These are phyloP conservation scores for Brachirus orientalis DNA, from an alignment of 2,113 vertebrate species.

Conservation along the genomic window DNA sequence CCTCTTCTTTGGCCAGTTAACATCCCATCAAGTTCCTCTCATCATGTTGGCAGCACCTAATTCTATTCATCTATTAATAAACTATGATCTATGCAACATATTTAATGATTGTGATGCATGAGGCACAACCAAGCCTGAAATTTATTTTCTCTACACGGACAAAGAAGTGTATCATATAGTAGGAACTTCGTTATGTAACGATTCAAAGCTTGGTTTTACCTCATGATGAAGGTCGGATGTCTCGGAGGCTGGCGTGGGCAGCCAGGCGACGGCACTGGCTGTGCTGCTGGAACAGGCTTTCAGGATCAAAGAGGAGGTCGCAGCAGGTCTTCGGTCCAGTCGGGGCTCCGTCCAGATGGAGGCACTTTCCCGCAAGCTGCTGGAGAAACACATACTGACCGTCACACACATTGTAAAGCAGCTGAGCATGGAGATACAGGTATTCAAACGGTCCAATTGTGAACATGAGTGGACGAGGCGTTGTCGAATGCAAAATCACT, in stretches of 20 bases:
- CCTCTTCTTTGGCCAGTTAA: too few species aligned
- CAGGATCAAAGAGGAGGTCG: constrained; percentile 83
- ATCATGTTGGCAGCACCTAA: too few species aligned
- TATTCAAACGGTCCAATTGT: constrained; percentile 27
- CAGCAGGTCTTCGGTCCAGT: constrained; percentile 72
- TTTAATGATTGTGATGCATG: too few species aligned
- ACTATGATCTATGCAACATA: too few species aligned
- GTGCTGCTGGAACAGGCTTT: constrained; percentile 86
- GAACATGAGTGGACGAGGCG: too few species aligned
- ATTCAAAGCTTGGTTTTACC: neutral
- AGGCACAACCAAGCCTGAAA: too few species aligned
- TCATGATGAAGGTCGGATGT: constrained; percentile 39
- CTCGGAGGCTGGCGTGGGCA: constrained; percentile 72
- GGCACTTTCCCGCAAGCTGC: constrained; percentile 72
- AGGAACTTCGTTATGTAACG: neutral
- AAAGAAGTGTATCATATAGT: too few species aligned
- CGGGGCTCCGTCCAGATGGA: constrained; percentile 73
- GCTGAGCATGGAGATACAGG: constrained; percentile 85
- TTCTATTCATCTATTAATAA: too few species aligned
- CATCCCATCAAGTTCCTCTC: too few species aligned
- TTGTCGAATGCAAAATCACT: too few species aligned
- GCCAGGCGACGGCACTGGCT: constrained; percentile 78
- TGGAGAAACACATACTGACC: constrained; percentile 86
- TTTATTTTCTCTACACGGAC: too few species aligned
- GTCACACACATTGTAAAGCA: constrained; percentile 85